Percentiles rank a stretch among this genome's conserved stretches.
Conservation (phyloP, 2,113 vertebrate species). For the Chrysochloris asiatica region DNA sequence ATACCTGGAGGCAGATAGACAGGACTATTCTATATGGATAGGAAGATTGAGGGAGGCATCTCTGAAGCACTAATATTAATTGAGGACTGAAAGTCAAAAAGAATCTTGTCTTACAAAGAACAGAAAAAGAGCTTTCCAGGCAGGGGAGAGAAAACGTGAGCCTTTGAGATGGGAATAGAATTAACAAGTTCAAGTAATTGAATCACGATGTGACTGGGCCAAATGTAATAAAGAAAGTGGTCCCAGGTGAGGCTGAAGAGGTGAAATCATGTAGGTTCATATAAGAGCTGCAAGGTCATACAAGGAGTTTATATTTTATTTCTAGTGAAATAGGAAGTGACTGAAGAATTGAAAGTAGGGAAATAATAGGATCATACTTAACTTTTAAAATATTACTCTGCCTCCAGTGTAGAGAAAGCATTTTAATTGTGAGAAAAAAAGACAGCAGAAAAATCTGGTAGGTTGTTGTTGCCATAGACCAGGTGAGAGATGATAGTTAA, state of each 20-base stretch:
- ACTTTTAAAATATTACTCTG: background rate
- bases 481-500: too few relatives aligned
- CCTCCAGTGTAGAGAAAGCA: too few relatives aligned
- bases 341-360: background rate
- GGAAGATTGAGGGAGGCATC: background rate
- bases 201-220: background rate
- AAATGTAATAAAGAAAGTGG: background rate
- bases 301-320: background rate
- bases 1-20: background rate
- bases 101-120: background rate
- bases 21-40: background rate
- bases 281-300: background rate
- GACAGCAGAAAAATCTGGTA: too few relatives aligned
- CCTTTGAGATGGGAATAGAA: background rate
- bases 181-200: background rate
- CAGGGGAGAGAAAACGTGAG: background rate
- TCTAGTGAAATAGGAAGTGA: background rate
- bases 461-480: too few relatives aligned
- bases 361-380: background rate
- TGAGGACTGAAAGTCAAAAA: background rate
- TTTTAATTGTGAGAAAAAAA: too few relatives aligned
- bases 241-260: background rate
- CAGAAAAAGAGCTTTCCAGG: background rate
- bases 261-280: background rate
- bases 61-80: background rate